A percentile compares a stretch with the other conserved stretches of the same genome.
Conservation (phyloP, 2,113 vertebrate genomes). For the Falco punctatus region DNA sequence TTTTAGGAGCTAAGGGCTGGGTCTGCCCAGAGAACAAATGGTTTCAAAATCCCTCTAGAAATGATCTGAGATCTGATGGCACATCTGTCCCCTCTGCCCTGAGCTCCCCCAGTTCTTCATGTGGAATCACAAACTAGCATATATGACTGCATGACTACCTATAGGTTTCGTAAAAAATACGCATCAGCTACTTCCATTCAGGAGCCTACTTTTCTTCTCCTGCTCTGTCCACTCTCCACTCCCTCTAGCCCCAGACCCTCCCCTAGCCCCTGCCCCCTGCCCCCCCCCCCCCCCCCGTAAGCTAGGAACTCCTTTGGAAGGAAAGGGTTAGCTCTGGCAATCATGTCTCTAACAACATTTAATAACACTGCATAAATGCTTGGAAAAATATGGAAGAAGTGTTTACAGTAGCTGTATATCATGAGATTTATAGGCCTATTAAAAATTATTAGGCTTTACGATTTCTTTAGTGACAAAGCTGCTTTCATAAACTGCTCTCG, state of each 20-base stretch:
- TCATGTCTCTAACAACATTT: constrained; percentile 21
- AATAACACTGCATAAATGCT: constrained; percentile 48
- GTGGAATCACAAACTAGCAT: neutral
- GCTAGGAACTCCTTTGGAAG: neutral
- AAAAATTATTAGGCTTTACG: constrained; percentile 69
- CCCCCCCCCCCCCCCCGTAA: neutral
- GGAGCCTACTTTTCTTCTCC: neutral
- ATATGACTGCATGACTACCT: neutral
- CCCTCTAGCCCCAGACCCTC: neutral
- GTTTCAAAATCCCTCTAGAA: neutral
- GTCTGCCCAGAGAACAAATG: neutral
- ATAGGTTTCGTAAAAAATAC: neutral
- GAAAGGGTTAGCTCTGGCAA: constrained; percentile 37
- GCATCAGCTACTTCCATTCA: neutral
- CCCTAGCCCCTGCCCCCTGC: no score
- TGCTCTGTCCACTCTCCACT: neutral
- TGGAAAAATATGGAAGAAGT: constrained; percentile 52
- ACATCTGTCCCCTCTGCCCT: neutral
- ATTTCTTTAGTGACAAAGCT: constrained; percentile 31
- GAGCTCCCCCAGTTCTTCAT: neutral
- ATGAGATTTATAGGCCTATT: constrained; percentile 70
- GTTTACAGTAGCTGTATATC: constrained; percentile 68
- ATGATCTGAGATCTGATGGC: neutral
- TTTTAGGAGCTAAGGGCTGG: neutral
- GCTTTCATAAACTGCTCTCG: neutral